Conservation (phyloP, 2,888 invertebrate species). For the Zygaena filipendulae region DNA sequence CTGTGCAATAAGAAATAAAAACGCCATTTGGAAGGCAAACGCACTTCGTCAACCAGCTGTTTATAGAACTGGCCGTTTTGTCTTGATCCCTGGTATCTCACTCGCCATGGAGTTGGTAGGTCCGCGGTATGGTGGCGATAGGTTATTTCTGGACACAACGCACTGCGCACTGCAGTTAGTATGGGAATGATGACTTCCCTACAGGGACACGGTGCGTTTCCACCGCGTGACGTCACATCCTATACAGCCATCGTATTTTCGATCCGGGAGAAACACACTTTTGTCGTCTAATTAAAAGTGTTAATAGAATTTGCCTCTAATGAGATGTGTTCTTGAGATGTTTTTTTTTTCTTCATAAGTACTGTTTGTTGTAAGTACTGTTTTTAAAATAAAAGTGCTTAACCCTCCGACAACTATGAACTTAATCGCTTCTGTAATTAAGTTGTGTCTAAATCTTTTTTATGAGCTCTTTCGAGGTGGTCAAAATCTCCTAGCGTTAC, state of each 20-base stretch:
- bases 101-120: slow-evolving; percentile 15
- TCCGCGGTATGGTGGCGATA: slow-evolving; percentile 18
- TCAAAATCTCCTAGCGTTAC: no score
- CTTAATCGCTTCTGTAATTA: no score
- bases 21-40: slow-evolving; percentile 33
- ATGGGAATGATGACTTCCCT: slow-evolving; percentile 59
- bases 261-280: not conserved
- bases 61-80: slow-evolving; percentile 41
- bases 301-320: no score
- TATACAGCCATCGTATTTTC: no score
- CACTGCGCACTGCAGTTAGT: slow-evolving; percentile 32
- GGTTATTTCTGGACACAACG: slow-evolving; percentile 49
- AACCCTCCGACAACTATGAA: no score
- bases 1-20: slow-evolving; percentile 28
- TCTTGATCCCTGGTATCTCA: slow-evolving; percentile 26
- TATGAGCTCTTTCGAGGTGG: no score
- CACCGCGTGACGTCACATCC: slow-evolving; percentile 51
- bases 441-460: no score
- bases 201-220: slow-evolving; percentile 47
- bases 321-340: no score
- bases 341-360: no score
- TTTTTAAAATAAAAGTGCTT: no score
- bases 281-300: not conserved
- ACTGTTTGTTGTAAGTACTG: no score
- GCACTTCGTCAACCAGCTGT: slow-evolving; percentile 55